Evolutionary conservation across 2,888 invertebrate genomes (phyloP).

Genomic region (Clepsis dumicolana): DNA sequence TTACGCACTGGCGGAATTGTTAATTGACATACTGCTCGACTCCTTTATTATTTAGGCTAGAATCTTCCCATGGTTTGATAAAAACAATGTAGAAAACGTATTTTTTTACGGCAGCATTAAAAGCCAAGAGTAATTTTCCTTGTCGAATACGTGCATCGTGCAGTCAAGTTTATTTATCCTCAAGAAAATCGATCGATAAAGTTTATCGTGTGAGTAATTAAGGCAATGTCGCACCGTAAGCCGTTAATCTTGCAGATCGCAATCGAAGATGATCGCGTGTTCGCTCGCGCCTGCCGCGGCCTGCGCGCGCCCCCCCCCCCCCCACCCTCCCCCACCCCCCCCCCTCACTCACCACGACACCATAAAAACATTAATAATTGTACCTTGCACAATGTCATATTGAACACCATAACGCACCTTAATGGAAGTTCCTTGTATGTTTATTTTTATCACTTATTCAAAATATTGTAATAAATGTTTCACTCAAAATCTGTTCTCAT

Average conservation of each 20-base stretch:
- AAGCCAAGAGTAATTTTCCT: conserved; percentile 25
- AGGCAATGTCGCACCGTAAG: conserved; percentile 74
- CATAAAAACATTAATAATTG: conserved; percentile 61
- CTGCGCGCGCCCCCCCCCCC: conserved; percentile 30
- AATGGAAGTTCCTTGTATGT: conserved; percentile 77
- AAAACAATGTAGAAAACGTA: not conserved
- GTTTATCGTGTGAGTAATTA: conserved; percentile 77
- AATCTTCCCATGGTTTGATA: conserved; percentile 45
- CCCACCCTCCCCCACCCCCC: conserved; percentile 3
- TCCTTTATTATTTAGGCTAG: conserved; percentile 64
- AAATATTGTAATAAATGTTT: conserved; percentile 56
- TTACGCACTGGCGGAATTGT: conserved; percentile 66
- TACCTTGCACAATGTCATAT: conserved; percentile 53
- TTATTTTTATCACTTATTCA: conserved; percentile 62
- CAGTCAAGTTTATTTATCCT: conserved; percentile 51
- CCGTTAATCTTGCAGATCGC: conserved; percentile 80
- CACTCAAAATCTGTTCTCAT: not conserved
- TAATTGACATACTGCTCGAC: conserved; percentile 71
- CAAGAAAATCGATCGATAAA: conserved; percentile 72
- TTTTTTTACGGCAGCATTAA: not conserved
- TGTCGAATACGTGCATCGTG: conserved; percentile 16
- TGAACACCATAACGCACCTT: conserved; percentile 58
- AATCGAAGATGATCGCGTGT: conserved; percentile 80
- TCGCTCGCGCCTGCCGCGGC: conserved; percentile 51
- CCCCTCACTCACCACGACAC: conserved; percentile 46